Conservation (phyloP, 1,140 invertebrate genomes). For the Trichogramma pretiosum region DNA sequence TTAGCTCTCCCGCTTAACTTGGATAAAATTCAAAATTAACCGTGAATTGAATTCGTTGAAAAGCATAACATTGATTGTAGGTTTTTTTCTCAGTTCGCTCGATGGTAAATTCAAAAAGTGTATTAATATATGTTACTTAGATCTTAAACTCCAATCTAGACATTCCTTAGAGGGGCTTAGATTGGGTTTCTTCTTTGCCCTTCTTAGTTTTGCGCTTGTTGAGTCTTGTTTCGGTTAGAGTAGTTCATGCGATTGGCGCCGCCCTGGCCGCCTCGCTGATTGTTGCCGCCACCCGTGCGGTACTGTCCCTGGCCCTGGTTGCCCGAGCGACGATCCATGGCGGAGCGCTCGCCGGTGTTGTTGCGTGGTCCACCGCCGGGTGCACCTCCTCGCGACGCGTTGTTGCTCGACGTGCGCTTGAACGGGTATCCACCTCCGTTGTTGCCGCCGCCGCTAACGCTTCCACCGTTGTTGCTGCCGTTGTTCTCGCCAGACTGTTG, state of each 20-base stretch:
- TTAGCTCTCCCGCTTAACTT: too few relatives aligned
- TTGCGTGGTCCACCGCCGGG: conserved; percentile 16
- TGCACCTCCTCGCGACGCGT: conserved; percentile 9
- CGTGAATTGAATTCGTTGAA: too few relatives aligned
- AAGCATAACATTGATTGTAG: too few relatives aligned
- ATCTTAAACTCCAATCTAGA: too few relatives aligned
- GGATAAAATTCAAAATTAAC: too few relatives aligned
- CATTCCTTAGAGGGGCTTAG: too few relatives aligned
- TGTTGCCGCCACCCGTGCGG: conserved; percentile 23
- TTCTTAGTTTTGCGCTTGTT: conserved; percentile 16
- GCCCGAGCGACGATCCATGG: conserved; percentile 16
- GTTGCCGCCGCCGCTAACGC: too few relatives aligned
- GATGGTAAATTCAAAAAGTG: too few relatives aligned
- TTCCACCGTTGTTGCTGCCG: conserved; percentile 22
- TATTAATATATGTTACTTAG: too few relatives aligned
- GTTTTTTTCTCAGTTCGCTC: too few relatives aligned
- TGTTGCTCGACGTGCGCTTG: conserved; percentile 18
- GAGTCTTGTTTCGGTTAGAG: conserved; percentile 33
- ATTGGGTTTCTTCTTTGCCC: background rate
- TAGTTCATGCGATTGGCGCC: conserved; percentile 28
- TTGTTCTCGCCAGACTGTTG: conserved; percentile 32
- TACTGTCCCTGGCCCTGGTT: too few relatives aligned
- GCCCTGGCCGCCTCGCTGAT: conserved; percentile 33
- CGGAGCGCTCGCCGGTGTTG: conserved; percentile 23
- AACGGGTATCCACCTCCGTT: too few relatives aligned